Percentiles rank a stretch among this genome's conserved stretches.
Conservation (phyloP, 2,888 invertebrate species). For the Lamellibrachia satsuma region DNA sequence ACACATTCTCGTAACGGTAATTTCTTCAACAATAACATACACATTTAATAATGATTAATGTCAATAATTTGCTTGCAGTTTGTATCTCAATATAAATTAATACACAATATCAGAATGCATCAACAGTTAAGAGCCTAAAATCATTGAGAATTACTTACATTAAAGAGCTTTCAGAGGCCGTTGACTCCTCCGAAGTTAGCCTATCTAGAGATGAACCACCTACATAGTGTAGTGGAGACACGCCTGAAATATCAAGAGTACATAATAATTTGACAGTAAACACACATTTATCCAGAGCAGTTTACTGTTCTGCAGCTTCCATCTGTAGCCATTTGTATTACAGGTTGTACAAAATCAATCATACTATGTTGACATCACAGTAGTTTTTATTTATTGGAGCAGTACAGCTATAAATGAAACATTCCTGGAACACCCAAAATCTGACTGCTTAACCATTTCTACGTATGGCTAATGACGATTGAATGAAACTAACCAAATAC, state of each 20-base stretch:
- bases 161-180: constrained; percentile 21
- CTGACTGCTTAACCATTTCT: background rate
- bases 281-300: background rate
- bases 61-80: no score
- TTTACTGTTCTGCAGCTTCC: no score
- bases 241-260: background rate
- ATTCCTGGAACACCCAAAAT: background rate
- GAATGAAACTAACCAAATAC: background rate
- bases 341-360: background rate
- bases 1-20: no score
- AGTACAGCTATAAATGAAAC: background rate
- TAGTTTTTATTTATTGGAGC: background rate
- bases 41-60: no score
- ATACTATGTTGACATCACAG: background rate
- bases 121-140: background rate
- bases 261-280: background rate
- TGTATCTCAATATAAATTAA: background rate
- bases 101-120: background rate
- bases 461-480: background rate
- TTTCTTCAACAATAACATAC: no score
- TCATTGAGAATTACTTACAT: background rate
- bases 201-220: constrained; percentile 23
- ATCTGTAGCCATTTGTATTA: no score
- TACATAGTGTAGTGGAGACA: background rate
- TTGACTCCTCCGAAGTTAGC: constrained; percentile 31